Evolutionary conservation across 2,113 vertebrate genomes (phyloP), one percentile per base, ranked within the genome.

Genomic region (Maylandia zebra): DNA sequence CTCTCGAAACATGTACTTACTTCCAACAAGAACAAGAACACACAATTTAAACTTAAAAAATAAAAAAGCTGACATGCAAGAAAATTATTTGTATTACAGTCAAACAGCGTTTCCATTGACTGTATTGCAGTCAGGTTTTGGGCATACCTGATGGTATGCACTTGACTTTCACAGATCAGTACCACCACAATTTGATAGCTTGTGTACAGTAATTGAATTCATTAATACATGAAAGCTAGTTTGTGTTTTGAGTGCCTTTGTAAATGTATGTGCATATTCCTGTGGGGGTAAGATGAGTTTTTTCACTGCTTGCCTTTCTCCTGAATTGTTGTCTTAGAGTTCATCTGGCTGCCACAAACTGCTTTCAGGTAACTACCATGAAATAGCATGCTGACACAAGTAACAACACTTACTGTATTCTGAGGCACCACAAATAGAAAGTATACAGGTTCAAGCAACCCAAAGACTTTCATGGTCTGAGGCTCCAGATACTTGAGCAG

Each of bases 271-370:
- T 76, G 80, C 24, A 41, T 2, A 5, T 78, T 78, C 27, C 45
- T 78, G 74, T 52, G 45, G 79, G 86, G 81, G 13, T 87, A 84
- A 94, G 92, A 92, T 88, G 76, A 91, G 34, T 90, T 94, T 90
- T 52, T 90, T 88, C 87, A 84, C 61, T 4, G 11, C 24, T 64
- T 80, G 66, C 83, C 9, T 41, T 81, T 50, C 50, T 80, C 14
- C 64, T 64, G 17, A 85, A 55, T 34, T 84, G 78, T 61, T 45
- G 12, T 48, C 24, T 61, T 32, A 36, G 7, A 82, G 82, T 82
- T 27, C 45, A 78, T 12, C 74, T 50, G 74, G 74, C 16, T 50
- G 45, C 24, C 17, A 8, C 16, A 32, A 78, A 50, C 45, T 34
- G 74, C 74, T 34, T 34, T n/a, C 74, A 78, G 27, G 45, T 78